Percentiles rank a stretch among this genome's conserved stretches.
These are phyloP conservation scores for Drosophila mayri DNA, from an alignment of 1,140 invertebrate genomes.

Conservation along the genomic window DNA sequence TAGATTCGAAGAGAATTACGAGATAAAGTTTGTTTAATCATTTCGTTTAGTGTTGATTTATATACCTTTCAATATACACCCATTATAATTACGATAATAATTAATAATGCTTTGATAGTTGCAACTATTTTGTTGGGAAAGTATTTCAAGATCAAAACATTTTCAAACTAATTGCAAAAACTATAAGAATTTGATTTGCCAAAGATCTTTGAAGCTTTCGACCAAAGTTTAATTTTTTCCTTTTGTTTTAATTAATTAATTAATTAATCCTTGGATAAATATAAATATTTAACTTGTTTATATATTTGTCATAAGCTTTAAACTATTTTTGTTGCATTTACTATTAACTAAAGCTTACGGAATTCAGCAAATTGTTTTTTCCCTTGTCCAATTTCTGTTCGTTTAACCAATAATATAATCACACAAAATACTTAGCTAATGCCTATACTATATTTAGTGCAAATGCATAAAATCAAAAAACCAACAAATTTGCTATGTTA, in stretches of 20 bases:
- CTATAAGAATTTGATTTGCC: constrained; percentile 44
- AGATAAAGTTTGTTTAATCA: constrained; percentile 26
- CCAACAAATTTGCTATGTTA: constrained; percentile 46
- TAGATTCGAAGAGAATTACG: constrained; percentile 23
- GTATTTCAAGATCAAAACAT: constrained; percentile 48
- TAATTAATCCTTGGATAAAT: constrained; percentile 40
- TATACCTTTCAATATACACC: constrained; percentile 26
- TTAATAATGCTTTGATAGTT: constrained; percentile 49
- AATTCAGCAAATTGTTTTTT: constrained; percentile 55
- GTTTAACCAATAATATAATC: constrained; percentile 59
- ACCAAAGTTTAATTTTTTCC: constrained; percentile 28
- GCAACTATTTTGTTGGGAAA: constrained; percentile 45
- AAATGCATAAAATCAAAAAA: constrained; percentile 76
- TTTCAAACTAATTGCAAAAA: constrained; percentile 29
- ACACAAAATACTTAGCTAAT: constrained; percentile 78
- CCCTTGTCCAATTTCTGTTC: constrained; percentile 56
- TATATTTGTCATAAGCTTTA: constrained; percentile 53
- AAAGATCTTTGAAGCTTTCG: constrained; percentile 52
- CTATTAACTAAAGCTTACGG: constrained; percentile 47
- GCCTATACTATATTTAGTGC: constrained; percentile 72
- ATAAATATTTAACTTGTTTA: constrained; percentile 34
- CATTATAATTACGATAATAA: constrained; percentile 20
- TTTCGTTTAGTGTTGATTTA: constrained; percentile 46
- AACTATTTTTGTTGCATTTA: constrained; percentile 69
- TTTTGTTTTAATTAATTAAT: constrained; percentile 15